Conservation (phyloP, 2,888 invertebrate genomes). For the Phragmatobia fuliginosa region DNA sequence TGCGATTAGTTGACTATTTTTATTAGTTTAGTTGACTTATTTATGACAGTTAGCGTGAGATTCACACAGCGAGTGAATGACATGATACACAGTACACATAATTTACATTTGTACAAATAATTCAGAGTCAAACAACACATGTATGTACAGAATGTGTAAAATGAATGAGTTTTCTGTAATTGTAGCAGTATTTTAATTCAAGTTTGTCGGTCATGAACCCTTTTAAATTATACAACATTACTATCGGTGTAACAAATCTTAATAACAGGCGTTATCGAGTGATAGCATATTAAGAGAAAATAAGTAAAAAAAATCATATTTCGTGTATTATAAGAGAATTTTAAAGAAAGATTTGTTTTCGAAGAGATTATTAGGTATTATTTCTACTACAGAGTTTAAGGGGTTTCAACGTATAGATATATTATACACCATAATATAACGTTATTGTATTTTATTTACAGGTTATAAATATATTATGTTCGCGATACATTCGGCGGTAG, state of each 20-base stretch:
- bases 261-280: not conserved
- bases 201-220: not conserved
- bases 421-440: too few relatives aligned
- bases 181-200: not conserved
- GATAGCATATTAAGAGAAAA: too few relatives aligned
- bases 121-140: constrained; percentile 19
- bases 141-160: constrained; percentile 19
- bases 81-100: constrained; percentile 48
- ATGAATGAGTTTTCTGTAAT: not conserved
- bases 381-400: too few relatives aligned
- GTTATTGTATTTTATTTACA: too few relatives aligned
- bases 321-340: too few relatives aligned
- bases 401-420: too few relatives aligned
- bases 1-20: constrained; percentile 17
- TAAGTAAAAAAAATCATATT: too few relatives aligned
- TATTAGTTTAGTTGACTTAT: constrained; percentile 18
- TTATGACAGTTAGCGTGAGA: constrained; percentile 56
- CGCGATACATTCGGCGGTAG: not conserved
- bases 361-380: too few relatives aligned
- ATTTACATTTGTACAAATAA: constrained; percentile 27
- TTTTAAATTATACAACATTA: not conserved
- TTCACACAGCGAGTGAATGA: constrained; percentile 58
- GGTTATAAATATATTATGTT: too few relatives aligned
- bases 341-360: too few relatives aligned
- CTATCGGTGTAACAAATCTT: not conserved